These are phyloP conservation scores for Oscheius sp. DNA, from an alignment of 1,140 invertebrate species.

Conservation along the genomic window DNA sequence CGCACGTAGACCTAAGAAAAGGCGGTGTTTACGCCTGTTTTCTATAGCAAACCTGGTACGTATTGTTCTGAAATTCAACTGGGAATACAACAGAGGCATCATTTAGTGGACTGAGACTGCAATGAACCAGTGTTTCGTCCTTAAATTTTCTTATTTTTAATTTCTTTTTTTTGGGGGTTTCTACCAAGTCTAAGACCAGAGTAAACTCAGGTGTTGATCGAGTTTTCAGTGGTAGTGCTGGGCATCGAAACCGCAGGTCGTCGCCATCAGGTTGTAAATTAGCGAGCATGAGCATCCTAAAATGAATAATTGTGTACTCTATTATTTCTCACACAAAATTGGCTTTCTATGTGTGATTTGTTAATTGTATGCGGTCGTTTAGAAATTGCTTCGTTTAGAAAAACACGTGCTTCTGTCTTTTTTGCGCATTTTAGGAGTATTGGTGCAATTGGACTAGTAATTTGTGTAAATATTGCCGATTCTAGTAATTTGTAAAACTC, in stretches of 20 bases:
- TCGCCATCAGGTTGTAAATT: slow-evolving; percentile 82
- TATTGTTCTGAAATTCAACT: slow-evolving; percentile 82
- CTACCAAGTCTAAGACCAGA: slow-evolving; percentile 79
- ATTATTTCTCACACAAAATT: no score
- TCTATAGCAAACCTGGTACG: slow-evolving; percentile 69
- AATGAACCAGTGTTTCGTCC: slow-evolving; percentile 94
- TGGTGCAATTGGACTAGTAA: no score
- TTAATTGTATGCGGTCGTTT: no score
- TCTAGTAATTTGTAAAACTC: not conserved
- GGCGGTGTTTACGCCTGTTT: not conserved
- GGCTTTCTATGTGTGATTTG: no score
- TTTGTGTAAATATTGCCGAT: no score
- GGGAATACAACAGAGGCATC: slow-evolving; percentile 90
- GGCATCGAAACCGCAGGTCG: slow-evolving; percentile 79
- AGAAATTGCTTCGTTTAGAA: no score
- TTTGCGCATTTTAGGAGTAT: no score
- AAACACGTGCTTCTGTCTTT: no score
- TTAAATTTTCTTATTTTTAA: slow-evolving; percentile 53
- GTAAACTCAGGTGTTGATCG: slow-evolving; percentile 88
- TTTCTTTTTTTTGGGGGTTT: slow-evolving; percentile 49
- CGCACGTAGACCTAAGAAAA: slow-evolving; percentile 78
- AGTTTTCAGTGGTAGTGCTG: slow-evolving; percentile 86
- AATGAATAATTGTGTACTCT: no score
- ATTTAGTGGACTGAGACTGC: slow-evolving; percentile 83
- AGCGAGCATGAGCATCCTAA: slow-evolving; percentile 69